Base-by-base conservation (phyloP, 2,113 vertebrate genomes). In the Anseranas semipalmata region DNA sequence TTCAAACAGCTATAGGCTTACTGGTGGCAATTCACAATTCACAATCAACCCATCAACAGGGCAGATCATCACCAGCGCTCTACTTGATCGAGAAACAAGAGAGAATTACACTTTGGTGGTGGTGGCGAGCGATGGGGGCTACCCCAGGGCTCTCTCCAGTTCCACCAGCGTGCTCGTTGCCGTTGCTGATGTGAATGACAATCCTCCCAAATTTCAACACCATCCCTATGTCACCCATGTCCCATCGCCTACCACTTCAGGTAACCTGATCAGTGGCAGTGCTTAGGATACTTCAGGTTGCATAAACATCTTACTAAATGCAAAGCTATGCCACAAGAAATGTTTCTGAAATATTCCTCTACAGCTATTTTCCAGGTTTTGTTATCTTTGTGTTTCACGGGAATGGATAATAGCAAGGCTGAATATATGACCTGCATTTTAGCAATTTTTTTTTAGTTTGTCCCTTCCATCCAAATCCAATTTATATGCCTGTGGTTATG, bases 41-140 rank as follows among this genome's bases (percentile, higher is more conserved):
- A 99, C 99, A 59, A 99, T 99, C 97, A 99, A 99, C 98, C 99
- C 99, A 1, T 98, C 99, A 4, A 99, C 99, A 2, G 99, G 99
- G 30, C 99, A 99, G 93, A 99, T 99, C 94, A 99, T 99, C 97
- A 99, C 99, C 93, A 99, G 99, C 20, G 98, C 99, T 4, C 95
- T 99, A 80, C 97, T 99, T 2, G 99, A 99, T 95, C 97, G 99
- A 55, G 99, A 99, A 76, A 92, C 93, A 0, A 97, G 98, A 72
- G 98, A 98, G 87, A 99, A 98, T 96, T 99, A 99, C 89, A 99
- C 99, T 37, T 98, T 99, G 95, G 96, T 99, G 46, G 98, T 99
- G n/a, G 98, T 99, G 89, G 99, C 99, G 1, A 99, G 98, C 0
- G 99, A 99, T 0, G 96, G 99, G 10, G 99, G 99, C 18, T 97